Base-by-base conservation (phyloP, 2,113 vertebrate genomes). In the Lepus europaeus region DNA sequence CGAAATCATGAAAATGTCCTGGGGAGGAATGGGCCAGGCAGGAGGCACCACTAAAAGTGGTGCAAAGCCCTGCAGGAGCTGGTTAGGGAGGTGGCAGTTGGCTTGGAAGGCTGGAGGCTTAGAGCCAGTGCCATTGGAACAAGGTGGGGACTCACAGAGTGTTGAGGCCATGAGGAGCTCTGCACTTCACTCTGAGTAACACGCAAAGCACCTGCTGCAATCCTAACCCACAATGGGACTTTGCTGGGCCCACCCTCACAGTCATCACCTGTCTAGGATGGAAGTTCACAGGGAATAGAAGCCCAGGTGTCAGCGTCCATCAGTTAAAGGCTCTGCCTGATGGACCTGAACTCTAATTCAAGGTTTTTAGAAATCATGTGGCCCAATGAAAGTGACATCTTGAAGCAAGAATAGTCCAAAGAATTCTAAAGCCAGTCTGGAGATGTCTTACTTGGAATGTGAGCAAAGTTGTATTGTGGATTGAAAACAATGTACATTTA, bases 31-130 rank as follows among this genome's bases (percentile, higher is more conserved):
- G n/a, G 17, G 33, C 29, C 45, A 70, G 39, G n/a, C 13, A 45
- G 22, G 27, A 14, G 56, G 6, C 14, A 5, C 8, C 56, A 59
- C 45, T 45, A 45, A 45, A 45, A 22, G 11, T 63, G 20, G 39
- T n/a, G 1, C 64, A 36, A 17, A 66, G 63, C 1, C 16, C 4
- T 0, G 9, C 17, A 27, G 39, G 70, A 84, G 22, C 20, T 23
- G 4, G 22, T 9, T 0, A 39, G 1, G n/a, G 19, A 51, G 2
- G 13, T 63, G 14, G 56, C 12, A 51, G 3, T 12, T 61, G 63
- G 27, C 23, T 72, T 61, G 36, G 39, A 66, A 53, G 59, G 33
- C 29, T 59, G 27, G 27, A 70, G 25, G 33, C 39, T 69, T 70
- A 51, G 51, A 36, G 59, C 63, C 39, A 69, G 6, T 56, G 20